Evolutionary conservation across 2,797 vertebrate species (phyloP).

Genomic region (Lutjanus campechanus): DNA sequence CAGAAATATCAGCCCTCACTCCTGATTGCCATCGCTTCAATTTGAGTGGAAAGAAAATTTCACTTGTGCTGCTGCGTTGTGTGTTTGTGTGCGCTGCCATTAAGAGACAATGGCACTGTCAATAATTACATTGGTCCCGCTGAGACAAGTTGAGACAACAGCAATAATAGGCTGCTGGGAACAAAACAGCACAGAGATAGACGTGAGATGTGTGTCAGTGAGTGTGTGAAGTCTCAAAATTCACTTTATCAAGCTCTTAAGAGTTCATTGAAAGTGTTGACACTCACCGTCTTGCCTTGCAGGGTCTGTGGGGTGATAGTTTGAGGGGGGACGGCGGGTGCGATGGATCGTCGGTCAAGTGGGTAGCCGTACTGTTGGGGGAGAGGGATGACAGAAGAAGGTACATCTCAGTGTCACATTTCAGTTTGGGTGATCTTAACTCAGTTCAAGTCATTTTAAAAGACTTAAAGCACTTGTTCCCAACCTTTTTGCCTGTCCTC

Average conservation of each 20-base stretch:
- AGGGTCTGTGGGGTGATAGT: conserved; percentile 91
- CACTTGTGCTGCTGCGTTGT: background rate
- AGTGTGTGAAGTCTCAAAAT: background rate
- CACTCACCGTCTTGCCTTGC: conserved; percentile 95
- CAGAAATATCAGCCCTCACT: background rate
- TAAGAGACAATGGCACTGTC: conserved; percentile 19
- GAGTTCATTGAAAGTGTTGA: background rate
- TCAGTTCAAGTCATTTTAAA: background rate
- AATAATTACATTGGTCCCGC: conserved; percentile 27
- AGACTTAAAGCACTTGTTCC: background rate
- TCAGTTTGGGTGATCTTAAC: background rate
- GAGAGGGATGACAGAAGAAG: conserved; percentile 1
- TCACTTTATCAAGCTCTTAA: background rate
- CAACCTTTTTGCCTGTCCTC: background rate
- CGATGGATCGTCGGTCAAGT: conserved; percentile 89
- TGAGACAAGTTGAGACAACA: background rate
- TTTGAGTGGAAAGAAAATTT: conserved; percentile 34
- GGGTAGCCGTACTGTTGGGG: conserved; percentile 86
- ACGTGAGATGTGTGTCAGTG: background rate
- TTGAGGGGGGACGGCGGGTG: conserved; percentile 84
- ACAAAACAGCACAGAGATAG: background rate
- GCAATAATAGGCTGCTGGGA: conserved; percentile 8
- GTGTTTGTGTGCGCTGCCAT: background rate
- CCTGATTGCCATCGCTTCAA: conserved; percentile 22
- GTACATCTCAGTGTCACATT: background rate